Conservation (phyloP, 2,113 vertebrate genomes). For the Bambusicola thoracicus region DNA sequence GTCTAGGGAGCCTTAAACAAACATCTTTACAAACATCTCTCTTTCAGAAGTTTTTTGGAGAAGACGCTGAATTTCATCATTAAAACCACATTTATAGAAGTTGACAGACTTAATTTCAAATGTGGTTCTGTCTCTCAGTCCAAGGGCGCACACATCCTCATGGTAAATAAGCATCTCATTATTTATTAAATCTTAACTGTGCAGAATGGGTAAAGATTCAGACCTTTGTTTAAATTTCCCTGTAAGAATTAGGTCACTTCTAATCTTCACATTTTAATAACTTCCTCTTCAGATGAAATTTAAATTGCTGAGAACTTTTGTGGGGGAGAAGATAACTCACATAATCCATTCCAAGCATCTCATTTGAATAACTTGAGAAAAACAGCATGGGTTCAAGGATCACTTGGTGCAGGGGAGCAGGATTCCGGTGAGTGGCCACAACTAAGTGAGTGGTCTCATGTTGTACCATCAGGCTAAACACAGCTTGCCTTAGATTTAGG, state of each 20-base stretch:
- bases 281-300: conserved; percentile 65
- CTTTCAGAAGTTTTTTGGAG: neutral
- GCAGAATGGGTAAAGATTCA: conserved; percentile 5
- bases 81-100: neutral
- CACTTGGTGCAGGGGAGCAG: neutral
- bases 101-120: neutral
- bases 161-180: neutral
- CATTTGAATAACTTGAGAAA: conserved; percentile 49
- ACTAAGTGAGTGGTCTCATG: neutral
- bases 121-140: neutral
- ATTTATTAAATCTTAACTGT: neutral
- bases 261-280: conserved; percentile 57
- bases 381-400: neutral
- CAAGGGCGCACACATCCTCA: neutral
- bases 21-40: neutral
- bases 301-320: conserved; percentile 44
- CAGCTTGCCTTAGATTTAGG: neutral
- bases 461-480: neutral
- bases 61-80: neutral
- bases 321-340: neutral
- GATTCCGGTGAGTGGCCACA: neutral
- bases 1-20: conserved; percentile 38
- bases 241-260: conserved; percentile 49
- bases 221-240: conserved; percentile 24
- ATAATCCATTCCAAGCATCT: neutral